These are phyloP conservation scores for Hyles euphorbiae DNA, from an alignment of 1,140 invertebrate genomes.

Conservation along the genomic window DNA sequence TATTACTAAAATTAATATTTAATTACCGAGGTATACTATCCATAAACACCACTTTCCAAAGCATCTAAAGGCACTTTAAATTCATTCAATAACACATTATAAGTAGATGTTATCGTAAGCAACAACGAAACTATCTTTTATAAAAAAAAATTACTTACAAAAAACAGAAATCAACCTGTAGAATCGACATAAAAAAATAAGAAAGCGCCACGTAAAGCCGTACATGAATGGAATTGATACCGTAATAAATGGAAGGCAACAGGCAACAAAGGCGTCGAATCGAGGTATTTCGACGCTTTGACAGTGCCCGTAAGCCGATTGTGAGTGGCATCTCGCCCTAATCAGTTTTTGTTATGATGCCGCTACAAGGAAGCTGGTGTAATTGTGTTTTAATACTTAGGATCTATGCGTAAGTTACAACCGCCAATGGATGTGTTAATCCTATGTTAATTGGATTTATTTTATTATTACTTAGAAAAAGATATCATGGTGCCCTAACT, in stretches of 20 bases:
- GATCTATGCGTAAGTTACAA: too few species aligned
- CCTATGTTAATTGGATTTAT: too few species aligned
- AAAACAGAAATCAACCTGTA: slow-evolving; percentile 19
- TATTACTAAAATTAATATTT: too few species aligned
- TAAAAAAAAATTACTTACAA: neutral
- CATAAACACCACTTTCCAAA: too few species aligned
- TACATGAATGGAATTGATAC: slow-evolving; percentile 49
- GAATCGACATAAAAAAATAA: slow-evolving; percentile 24
- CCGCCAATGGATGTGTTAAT: too few species aligned
- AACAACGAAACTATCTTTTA: neutral
- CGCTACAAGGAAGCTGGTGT: slow-evolving; percentile 2
- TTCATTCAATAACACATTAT: neutral
- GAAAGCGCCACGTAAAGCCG: slow-evolving; percentile 44
- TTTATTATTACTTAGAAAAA: too few species aligned
- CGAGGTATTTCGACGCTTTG: slow-evolving; percentile 25
- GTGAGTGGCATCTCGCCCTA: slow-evolving; percentile 32
- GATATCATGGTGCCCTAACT: too few species aligned
- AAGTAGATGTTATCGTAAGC: neutral
- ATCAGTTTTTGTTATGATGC: slow-evolving; percentile 39
- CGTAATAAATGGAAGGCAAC: slow-evolving; percentile 47
- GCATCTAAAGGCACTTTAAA: neutral
- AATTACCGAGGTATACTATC: too few species aligned
- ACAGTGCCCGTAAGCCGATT: slow-evolving; percentile 38
- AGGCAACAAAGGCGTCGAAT: slow-evolving; percentile 31
- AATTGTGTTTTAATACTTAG: slow-evolving; percentile 8